These are phyloP conservation scores for Polypterus bichir DNA, from an alignment of 2,113 vertebrate genomes.

Conservation along the genomic window DNA sequence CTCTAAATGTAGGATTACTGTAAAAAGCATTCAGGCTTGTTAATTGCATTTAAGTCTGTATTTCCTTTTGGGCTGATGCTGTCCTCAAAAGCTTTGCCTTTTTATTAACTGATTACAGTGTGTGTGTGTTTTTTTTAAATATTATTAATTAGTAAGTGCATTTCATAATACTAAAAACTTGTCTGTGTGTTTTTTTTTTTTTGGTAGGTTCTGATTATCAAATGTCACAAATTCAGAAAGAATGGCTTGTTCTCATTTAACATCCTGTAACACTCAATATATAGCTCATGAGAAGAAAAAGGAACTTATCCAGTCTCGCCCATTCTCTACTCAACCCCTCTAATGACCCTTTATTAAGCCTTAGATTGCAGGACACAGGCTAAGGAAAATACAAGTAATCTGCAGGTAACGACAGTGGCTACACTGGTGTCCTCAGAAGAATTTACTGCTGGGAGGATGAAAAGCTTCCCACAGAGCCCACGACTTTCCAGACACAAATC, in stretches of 20 bases:
- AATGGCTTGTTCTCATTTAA: slow-evolving; percentile 28
- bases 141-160: too few relatives aligned
- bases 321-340: slow-evolving; percentile 72
- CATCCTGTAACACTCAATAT: slow-evolving; percentile 52
- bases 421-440: slow-evolving; percentile 79
- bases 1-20: too few relatives aligned
- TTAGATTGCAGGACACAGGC: slow-evolving; percentile 75
- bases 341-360: slow-evolving; percentile 78
- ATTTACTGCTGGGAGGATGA: slow-evolving; percentile 95
- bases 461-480: slow-evolving; percentile 89
- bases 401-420: slow-evolving; percentile 74
- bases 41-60: too few relatives aligned
- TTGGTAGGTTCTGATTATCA: too few relatives aligned
- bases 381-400: slow-evolving; percentile 83
- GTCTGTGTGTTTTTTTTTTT: too few relatives aligned
- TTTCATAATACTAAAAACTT: too few relatives aligned
- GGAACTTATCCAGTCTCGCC: slow-evolving; percentile 67
- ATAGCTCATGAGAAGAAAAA: slow-evolving; percentile 61
- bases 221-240: too few relatives aligned
- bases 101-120: too few relatives aligned
- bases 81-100: too few relatives aligned
- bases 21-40: too few relatives aligned
- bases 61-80: too few relatives aligned
- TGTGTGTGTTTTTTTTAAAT: too few relatives aligned
- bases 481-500: slow-evolving; percentile 79